Base-by-base conservation (phyloP, 1,140 invertebrate genomes). In the Drosophila oshimai region DNA sequence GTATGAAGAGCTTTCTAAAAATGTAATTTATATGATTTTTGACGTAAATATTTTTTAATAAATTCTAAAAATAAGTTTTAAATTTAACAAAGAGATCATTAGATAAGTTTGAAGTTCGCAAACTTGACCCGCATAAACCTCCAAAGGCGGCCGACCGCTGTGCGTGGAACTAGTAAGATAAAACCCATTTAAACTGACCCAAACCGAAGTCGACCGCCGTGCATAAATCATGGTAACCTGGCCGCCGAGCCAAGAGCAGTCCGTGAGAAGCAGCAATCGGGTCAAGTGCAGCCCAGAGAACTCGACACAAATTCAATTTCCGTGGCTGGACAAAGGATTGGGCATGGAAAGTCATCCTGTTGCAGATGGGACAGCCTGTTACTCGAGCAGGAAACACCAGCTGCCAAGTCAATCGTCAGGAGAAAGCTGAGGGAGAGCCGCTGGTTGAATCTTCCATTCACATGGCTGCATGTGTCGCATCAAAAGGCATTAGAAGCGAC, bases 401-500 rank as follows among this genome's bases (percentile, higher is more conserved):
- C 54, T 45, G 39, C 55, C 58, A 62, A 62, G 54, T 18, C 29
- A 60, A 70, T 67, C 58, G 50, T 62, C 22, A 22, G 44, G 3
- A 65, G 26, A 74, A 65, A 39, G 26, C 24, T 13, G 12, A 44
- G 28, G 12, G 17, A 3, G 34, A 7, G 13, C 24, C 24, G 9
- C 13, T 3, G 18, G 33, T 18, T n/a, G 33, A 17, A 51, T 29
- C 13, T n/a, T n/a, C 29, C 47, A 51, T 28, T 39, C 31, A 57
- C 18, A 61, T 69, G 49, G 39, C 49, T 62, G 50, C 67, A 70
- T 70, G 50, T 69, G 67, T 68, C 62, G 50, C 50, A 45, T 44
- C 64, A 53, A 53, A 54, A 68, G 64, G 64, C 64, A 67, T 68
- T 68, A 57, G 67, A 36, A 76, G 22, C 62, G 67, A 77, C 65